Percentiles rank a stretch among this genome's conserved stretches.
phyloP scores from a whole-genome alignment of 1,140 invertebrate genomes.

The Matsumurasca onukii region DNA sequence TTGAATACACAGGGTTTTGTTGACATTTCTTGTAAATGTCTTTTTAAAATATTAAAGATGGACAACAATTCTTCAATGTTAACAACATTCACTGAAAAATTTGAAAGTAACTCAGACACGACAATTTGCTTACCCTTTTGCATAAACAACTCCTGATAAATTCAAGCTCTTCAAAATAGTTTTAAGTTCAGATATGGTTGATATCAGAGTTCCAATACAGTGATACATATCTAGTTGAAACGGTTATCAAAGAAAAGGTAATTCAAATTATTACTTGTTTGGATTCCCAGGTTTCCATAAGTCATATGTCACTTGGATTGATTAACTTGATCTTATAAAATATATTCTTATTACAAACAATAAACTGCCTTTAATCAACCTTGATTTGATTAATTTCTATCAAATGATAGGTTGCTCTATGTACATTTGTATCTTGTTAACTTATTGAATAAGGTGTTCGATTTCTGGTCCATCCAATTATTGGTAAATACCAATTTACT shows the following conservation, averaged over 20 bases:
- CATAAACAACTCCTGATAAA: conserved; percentile 5
- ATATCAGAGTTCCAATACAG: background rate
- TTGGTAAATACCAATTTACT: no score
- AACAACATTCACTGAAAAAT: background rate
- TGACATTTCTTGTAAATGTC: background rate
- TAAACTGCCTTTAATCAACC: background rate
- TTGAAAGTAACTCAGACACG: background rate
- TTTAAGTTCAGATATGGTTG: background rate
- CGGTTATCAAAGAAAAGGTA: conserved; percentile 41
- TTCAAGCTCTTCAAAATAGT: background rate
- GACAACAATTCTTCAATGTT: conserved; percentile 15
- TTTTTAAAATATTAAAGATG: background rate
- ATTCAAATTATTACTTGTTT: conserved; percentile 45
- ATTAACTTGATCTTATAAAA: conserved; percentile 35
- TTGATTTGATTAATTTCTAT: background rate
- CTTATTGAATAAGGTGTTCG: no score
- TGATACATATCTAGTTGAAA: conserved; percentile 45
- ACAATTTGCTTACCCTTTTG: conserved; percentile 8
- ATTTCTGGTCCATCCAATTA: conserved; percentile 44
- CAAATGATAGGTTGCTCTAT: background rate
- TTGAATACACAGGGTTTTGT: conserved; percentile 1
- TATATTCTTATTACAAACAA: conserved; percentile 2
- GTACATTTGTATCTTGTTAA: conserved; percentile 36
- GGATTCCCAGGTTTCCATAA: conserved; percentile 47
- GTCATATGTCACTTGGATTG: no score